These are phyloP conservation scores for Thysanoteuthis rhombus DNA, from an alignment of 2,888 invertebrate genomes.

Conservation along the genomic window DNA sequence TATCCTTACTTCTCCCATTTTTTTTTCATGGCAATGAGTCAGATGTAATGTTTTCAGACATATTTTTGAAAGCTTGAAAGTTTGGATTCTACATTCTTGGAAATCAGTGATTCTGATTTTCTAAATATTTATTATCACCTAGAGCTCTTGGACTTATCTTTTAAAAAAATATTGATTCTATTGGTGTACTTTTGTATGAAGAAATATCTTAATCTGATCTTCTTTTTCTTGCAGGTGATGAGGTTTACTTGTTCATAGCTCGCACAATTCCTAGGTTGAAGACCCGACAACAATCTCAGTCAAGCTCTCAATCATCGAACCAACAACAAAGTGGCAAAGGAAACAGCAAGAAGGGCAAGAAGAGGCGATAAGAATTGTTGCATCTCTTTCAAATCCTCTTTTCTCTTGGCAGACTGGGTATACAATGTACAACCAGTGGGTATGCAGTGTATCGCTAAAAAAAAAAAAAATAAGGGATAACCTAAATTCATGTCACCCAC, in stretches of 20 bases:
- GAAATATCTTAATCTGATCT: neutral
- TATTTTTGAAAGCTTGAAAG: no score
- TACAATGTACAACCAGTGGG: no score
- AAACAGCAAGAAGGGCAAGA: constrained; percentile 58
- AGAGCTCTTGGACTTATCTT: no score
- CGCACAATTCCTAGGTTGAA: constrained; percentile 92
- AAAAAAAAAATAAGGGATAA: no score
- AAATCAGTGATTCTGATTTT: no score
- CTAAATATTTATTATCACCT: no score
- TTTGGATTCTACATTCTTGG: no score
- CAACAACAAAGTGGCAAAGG: constrained; percentile 46
- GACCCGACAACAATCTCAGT: constrained; percentile 47
- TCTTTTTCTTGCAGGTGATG: constrained; percentile 73
- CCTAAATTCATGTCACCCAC: neutral
- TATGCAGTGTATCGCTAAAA: neutral
- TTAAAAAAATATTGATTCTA: neutral
- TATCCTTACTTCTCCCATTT: no score
- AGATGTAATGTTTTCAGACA: no score
- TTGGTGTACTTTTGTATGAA: neutral
- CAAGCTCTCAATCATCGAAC: constrained; percentile 39
- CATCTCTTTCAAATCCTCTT: neutral
- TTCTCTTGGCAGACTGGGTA: neutral
- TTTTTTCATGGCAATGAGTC: no score
- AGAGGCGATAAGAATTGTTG: constrained; percentile 42
- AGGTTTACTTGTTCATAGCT: constrained; percentile 80